Evolutionary conservation across 1,140 invertebrate genomes (phyloP).

Genomic region (Probaryconus sp.): DNA sequence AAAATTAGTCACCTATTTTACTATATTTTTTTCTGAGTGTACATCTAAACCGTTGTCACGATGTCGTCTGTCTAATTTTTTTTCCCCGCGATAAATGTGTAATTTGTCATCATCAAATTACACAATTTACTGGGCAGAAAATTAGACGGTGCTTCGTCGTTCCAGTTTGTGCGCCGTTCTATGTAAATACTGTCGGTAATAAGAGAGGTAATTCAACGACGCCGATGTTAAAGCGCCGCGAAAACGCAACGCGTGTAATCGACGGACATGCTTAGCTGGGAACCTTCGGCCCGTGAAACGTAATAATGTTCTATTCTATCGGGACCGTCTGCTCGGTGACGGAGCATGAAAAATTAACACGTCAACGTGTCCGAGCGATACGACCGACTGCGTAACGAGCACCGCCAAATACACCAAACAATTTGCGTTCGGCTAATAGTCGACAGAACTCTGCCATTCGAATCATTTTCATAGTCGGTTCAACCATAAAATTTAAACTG

Average conservation of each 20-base stretch:
- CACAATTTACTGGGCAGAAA: neutral
- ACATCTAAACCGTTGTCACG: too few species aligned
- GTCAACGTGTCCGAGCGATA: slow-evolving; percentile 46
- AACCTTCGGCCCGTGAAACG: slow-evolving; percentile 56
- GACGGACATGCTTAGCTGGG: slow-evolving; percentile 52
- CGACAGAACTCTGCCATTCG: slow-evolving; percentile 8
- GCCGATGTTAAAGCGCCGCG: slow-evolving; percentile 21
- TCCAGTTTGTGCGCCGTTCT: slow-evolving; percentile 12
- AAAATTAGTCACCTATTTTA: too few species aligned
- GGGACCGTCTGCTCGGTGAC: slow-evolving; percentile 34
- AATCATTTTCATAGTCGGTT: too few species aligned
- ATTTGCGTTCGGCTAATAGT: slow-evolving; percentile 11
- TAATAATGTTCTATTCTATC: slow-evolving; percentile 54
- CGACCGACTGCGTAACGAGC: slow-evolving; percentile 29
- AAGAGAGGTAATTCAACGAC: neutral
- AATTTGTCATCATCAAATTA: slow-evolving; percentile 11
- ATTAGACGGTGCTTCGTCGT: slow-evolving; percentile 1
- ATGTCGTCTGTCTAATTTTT: too few species aligned
- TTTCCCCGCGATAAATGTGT: too few species aligned
- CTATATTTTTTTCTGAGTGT: too few species aligned
- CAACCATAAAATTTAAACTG: too few species aligned
- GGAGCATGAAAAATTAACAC: slow-evolving; percentile 56
- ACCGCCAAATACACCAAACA: slow-evolving; percentile 15
- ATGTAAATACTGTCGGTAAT: slow-evolving; percentile 17
- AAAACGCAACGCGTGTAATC: slow-evolving; percentile 51